Evolutionary conservation across 2,888 invertebrate species (phyloP).

Genomic region (Pediacus dermestoides): DNA sequence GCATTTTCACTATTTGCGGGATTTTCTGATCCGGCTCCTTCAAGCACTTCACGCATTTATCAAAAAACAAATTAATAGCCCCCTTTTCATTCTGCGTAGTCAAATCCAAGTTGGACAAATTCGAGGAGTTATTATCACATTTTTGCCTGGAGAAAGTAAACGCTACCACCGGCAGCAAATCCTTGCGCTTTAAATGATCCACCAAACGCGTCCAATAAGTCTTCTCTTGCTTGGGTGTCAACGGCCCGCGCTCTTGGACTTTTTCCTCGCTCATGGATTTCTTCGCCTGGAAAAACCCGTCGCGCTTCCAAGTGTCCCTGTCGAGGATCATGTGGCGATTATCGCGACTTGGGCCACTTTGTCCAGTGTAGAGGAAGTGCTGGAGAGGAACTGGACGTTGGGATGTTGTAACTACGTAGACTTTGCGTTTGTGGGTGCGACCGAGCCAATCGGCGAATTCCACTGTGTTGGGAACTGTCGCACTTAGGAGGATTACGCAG

Average conservation of each 20-base stretch:
- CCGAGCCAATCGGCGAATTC: conserved; percentile 96
- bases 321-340: conserved; percentile 78
- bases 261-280: conserved; percentile 30
- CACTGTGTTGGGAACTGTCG: conserved; percentile 95
- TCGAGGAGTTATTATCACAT: conserved; percentile 66
- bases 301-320: conserved; percentile 65
- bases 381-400: conserved; percentile 94
- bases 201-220: conserved; percentile 80
- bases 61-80: conserved; percentile 81
- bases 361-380: conserved; percentile 86
- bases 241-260: conserved; percentile 10
- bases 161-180: conserved; percentile 89
- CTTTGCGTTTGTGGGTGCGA: conserved; percentile 78
- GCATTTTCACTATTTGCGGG: conserved; percentile 78
- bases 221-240: conserved; percentile 67
- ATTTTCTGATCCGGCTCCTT: conserved; percentile 84
- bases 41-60: conserved; percentile 65
- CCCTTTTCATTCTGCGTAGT: conserved; percentile 82
- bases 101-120: conserved; percentile 64
- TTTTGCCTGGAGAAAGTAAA: conserved; percentile 88
- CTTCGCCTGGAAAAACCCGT: conserved; percentile 53
- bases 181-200: conserved; percentile 73
- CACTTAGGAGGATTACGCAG: conserved; percentile 93
- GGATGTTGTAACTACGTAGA: conserved; percentile 88
- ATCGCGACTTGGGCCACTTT: conserved; percentile 70